Conservation (phyloP, 2,797 vertebrate genomes). For the Parauchenoglanis punctatus region DNA sequence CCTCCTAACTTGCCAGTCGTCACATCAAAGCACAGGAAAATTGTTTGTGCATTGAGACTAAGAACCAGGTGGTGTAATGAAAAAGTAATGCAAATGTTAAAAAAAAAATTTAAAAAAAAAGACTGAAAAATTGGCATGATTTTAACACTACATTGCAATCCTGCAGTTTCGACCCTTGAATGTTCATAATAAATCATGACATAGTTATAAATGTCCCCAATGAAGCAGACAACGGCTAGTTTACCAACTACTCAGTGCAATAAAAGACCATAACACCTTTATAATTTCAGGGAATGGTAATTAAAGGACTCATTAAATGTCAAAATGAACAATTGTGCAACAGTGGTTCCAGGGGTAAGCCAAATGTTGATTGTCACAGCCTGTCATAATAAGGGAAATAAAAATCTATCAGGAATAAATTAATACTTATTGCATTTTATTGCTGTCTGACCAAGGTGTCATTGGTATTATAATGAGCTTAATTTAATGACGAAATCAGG, state of each 20-base stretch:
- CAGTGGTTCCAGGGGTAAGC: not conserved
- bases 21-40: not conserved
- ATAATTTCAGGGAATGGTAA: constrained; percentile 14
- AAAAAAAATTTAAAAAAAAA: not conserved
- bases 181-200: constrained; percentile 30
- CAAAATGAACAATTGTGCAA: constrained; percentile 21
- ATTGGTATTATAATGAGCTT: not conserved
- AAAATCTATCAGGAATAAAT: not conserved
- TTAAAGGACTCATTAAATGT: constrained; percentile 42
- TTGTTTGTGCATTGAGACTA: not conserved
- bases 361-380: not conserved
- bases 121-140: not conserved
- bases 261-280: constrained; percentile 26
- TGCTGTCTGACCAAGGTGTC: not conserved
- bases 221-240: constrained; percentile 2
- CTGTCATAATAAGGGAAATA: not conserved
- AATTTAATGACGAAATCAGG: not conserved
- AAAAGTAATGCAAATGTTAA: constrained; percentile 11
- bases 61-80: constrained; percentile 11
- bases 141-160: constrained; percentile 18
- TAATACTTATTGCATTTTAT: not conserved
- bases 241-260: constrained; percentile 1
- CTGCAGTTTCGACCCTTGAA: constrained; percentile 7
- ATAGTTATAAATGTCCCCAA: not conserved
- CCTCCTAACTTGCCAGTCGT: not conserved